Evolutionary conservation across 2,797 vertebrate genomes (phyloP).

Genomic region (Liasis olivaceus): DNA sequence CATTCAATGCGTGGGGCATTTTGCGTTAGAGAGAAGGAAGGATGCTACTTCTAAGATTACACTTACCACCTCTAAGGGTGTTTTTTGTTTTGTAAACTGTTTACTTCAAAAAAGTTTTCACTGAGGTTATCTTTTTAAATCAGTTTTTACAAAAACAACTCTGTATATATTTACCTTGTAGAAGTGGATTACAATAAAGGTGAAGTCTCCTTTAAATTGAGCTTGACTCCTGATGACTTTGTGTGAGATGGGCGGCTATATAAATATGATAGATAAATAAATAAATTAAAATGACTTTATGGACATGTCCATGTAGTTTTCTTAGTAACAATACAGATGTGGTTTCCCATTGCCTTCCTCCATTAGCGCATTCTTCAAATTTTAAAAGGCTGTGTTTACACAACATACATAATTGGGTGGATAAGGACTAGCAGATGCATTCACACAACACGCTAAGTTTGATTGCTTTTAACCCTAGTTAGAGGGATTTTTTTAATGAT

Average conservation of each 20-base stretch:
- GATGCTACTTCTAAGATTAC: no score
- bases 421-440: not conserved
- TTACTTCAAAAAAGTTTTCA: not conserved
- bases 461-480: not conserved
- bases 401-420: not conserved
- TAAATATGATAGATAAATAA: no score
- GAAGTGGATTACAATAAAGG: not conserved
- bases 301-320: not conserved
- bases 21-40: not conserved
- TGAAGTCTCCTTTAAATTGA: not conserved
- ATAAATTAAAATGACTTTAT: not conserved
- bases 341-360: not conserved
- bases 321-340: not conserved
- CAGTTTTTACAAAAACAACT: not conserved
- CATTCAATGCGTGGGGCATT: not conserved
- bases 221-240: not conserved
- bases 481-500: not conserved
- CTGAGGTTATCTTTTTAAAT: not conserved
- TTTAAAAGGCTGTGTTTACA: not conserved
- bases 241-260: not conserved
- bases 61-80: not conserved
- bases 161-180: not conserved
- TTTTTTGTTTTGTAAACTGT: not conserved
- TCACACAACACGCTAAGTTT: not conserved
- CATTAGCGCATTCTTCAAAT: not conserved